phyloP scores from a whole-genome alignment of 37 sponge, comb jelly and placozoan species.

The Beroe forskalii region DNA sequence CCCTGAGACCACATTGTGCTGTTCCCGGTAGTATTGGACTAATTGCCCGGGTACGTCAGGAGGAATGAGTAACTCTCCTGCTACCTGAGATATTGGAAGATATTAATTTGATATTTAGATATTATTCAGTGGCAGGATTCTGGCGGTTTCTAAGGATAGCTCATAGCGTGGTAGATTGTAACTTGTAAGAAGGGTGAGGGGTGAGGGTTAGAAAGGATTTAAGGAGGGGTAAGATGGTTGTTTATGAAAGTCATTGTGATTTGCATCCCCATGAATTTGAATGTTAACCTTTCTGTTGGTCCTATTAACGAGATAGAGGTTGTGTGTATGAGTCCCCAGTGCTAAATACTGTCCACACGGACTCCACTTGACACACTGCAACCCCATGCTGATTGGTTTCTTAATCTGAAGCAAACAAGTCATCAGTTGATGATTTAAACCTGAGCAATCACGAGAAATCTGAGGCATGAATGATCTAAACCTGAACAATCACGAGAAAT shows the following conservation, averaged over 20 bases:
- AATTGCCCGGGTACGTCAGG: neutral
- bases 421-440: neutral
- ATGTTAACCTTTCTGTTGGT: constrained; percentile 55
- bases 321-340: constrained; percentile 41
- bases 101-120: too few species aligned
- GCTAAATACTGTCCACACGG: constrained; percentile 56
- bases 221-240: too few species aligned
- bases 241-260: too few species aligned
- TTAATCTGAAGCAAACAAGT: neutral
- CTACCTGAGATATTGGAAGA: constrained; percentile 13
- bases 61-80: constrained; percentile 15
- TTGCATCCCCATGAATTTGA: too few species aligned
- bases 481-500: too few species aligned
- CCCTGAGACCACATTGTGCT: neutral
- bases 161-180: too few species aligned
- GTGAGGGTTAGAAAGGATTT: too few species aligned
- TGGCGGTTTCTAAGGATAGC: too few species aligned
- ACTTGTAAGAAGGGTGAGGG: too few species aligned
- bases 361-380: constrained; percentile 21
- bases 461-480: too few species aligned
- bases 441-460: neutral
- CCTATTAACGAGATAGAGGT: constrained; percentile 19
- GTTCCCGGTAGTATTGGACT: constrained; percentile 38
- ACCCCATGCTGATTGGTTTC: constrained; percentile 42
- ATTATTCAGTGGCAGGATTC: too few species aligned